These are phyloP conservation scores for Phasianus colchicus DNA, from an alignment of 2,113 vertebrate genomes.

Conservation along the genomic window DNA sequence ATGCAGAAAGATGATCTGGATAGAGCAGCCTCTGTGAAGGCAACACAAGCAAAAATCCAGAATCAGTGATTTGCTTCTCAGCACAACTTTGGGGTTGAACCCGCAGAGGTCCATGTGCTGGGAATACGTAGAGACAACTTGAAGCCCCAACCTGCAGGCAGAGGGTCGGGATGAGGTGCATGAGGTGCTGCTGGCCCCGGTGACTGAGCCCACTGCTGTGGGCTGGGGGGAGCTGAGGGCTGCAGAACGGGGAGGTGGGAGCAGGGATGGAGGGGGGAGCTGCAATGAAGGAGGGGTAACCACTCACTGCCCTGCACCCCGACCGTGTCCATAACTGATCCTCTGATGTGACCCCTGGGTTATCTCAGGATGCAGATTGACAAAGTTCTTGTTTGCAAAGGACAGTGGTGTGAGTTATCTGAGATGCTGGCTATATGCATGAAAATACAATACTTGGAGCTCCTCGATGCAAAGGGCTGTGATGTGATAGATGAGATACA, in stretches of 20 bases:
- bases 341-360: slow-evolving; percentile 13
- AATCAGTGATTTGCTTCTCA: background rate
- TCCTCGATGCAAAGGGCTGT: slow-evolving; percentile 22
- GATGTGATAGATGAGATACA: slow-evolving; percentile 63
- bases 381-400: slow-evolving; percentile 16
- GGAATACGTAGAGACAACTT: background rate
- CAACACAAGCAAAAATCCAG: background rate
- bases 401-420: slow-evolving; percentile 47
- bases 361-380: slow-evolving; percentile 51
- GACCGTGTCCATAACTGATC: background rate
- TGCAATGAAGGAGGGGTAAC: background rate
- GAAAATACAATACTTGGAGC: slow-evolving; percentile 34
- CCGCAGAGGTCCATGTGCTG: background rate
- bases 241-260: background rate
- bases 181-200: background rate
- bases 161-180: background rate
- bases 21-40: background rate
- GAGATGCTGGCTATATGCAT: slow-evolving; percentile 35
- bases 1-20: background rate
- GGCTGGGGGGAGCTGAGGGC: rapidly evolving
- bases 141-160: background rate
- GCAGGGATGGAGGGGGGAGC: background rate
- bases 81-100: background rate
- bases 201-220: background rate
- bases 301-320: background rate